Conservation (phyloP, 2,888 invertebrate genomes). For the Bembecia ichneumoniformis region DNA sequence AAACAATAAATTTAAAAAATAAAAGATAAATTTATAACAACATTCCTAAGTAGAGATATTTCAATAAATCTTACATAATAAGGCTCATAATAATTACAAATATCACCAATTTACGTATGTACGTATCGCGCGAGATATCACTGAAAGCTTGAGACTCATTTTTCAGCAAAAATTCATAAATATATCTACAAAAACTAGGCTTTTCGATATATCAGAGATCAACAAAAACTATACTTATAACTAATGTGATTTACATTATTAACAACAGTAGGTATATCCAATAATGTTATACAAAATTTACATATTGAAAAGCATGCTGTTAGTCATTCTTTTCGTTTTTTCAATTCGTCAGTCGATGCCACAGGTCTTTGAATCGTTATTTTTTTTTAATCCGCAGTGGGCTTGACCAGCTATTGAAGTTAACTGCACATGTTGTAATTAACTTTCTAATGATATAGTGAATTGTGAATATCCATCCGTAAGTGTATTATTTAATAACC, state of each 20-base stretch:
- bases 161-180: conserved; percentile 20
- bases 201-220: conserved; percentile 43
- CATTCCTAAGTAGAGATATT: conserved; percentile 32
- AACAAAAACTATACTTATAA: conserved; percentile 32
- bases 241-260: conserved; percentile 22
- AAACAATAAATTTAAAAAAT: conserved; percentile 33
- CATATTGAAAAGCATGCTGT: too few relatives aligned
- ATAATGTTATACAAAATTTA: too few relatives aligned
- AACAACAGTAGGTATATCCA: conserved; percentile 5
- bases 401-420: too few relatives aligned
- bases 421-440: too few relatives aligned
- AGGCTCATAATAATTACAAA: conserved; percentile 52
- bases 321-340: too few relatives aligned
- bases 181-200: conserved; percentile 25
- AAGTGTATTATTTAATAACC: too few relatives aligned
- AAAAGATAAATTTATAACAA: conserved; percentile 40
- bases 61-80: conserved; percentile 20
- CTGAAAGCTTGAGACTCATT: conserved; percentile 9
- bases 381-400: too few relatives aligned
- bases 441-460: too few relatives aligned
- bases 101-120: conserved; percentile 49
- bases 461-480: too few relatives aligned
- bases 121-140: conserved; percentile 65
- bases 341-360: too few relatives aligned
- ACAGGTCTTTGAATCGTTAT: too few relatives aligned